A percentile compares a stretch with the other conserved stretches of the same genome.
Evolutionary conservation across 2,888 invertebrate genomes (phyloP).

Genomic region (Aquatica leii): DNA sequence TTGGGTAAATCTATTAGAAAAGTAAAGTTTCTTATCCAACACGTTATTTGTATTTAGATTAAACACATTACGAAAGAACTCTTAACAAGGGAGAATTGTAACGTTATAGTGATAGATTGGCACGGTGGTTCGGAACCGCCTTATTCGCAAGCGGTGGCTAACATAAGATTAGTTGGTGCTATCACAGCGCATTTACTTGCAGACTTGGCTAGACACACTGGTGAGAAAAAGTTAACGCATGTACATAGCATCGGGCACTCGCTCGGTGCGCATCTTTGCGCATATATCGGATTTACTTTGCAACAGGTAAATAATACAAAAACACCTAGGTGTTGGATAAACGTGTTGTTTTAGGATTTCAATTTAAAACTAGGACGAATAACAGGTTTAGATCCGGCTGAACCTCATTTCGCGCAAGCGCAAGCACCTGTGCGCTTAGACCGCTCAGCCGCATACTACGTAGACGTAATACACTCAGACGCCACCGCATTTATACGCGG

Average conservation of each 20-base stretch:
- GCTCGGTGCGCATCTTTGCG: slow-evolving; percentile 83
- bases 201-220: slow-evolving; percentile 59
- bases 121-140: slow-evolving; percentile 85
- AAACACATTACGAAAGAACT: slow-evolving; percentile 76
- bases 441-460: slow-evolving; percentile 85
- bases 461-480: slow-evolving; percentile 91
- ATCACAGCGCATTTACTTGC: slow-evolving; percentile 78
- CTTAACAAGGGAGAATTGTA: slow-evolving; percentile 74
- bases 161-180: slow-evolving; percentile 84
- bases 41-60: slow-evolving; percentile 60
- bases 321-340: background rate
- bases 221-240: slow-evolving; percentile 65
- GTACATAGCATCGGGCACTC: slow-evolving; percentile 90
- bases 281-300: slow-evolving; percentile 82
- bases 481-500: slow-evolving; percentile 78
- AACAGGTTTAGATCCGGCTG: slow-evolving; percentile 90
- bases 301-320: slow-evolving; percentile 66
- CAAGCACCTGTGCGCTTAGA: slow-evolving; percentile 84
- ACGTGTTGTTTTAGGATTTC: slow-evolving; percentile 63
- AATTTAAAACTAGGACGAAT: slow-evolving; percentile 79
- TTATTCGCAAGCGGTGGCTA: slow-evolving; percentile 92
- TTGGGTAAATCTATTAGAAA: slow-evolving; percentile 69
- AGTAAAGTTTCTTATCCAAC: too few relatives aligned
- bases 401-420: slow-evolving; percentile 87
- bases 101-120: slow-evolving; percentile 87